Conservation (phyloP, 2,113 vertebrate species). For the Cyprinodon brontotheroides region DNA sequence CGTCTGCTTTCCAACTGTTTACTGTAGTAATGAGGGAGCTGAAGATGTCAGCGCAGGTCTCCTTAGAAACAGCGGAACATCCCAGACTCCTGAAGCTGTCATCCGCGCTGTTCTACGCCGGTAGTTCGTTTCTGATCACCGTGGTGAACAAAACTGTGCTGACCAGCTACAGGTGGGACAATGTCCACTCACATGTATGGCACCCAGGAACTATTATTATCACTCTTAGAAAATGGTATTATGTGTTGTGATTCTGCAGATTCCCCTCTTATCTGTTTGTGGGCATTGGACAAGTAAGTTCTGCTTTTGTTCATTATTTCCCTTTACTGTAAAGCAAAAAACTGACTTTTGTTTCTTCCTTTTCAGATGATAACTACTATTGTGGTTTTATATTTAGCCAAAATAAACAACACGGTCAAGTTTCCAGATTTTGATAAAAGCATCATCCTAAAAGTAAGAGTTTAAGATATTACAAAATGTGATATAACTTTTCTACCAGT, state of each 20-base stretch:
- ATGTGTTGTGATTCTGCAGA: slow-evolving; percentile 44
- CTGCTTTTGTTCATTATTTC: neutral
- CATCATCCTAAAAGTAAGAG: slow-evolving; percentile 69
- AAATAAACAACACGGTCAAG: slow-evolving; percentile 65
- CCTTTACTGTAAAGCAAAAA: neutral
- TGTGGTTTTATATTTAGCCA: slow-evolving; percentile 74
- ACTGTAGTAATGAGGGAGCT: neutral
- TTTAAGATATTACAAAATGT: neutral
- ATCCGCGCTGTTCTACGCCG: slow-evolving; percentile 86
- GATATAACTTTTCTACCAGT: neutral
- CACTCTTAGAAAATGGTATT: no score
- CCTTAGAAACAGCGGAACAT: neutral
- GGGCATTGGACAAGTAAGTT: slow-evolving; percentile 79
- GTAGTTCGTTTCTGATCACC: slow-evolving; percentile 86
- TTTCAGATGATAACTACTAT: slow-evolving; percentile 78
- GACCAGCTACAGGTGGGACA: slow-evolving; percentile 85
- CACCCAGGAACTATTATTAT: neutral
- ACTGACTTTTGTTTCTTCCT: neutral
- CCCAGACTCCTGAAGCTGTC: slow-evolving; percentile 62
- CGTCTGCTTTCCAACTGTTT: neutral
- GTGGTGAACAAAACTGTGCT: slow-evolving; percentile 90
- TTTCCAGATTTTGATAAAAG: slow-evolving; percentile 77
- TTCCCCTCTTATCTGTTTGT: slow-evolving; percentile 79
- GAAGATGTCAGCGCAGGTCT: slow-evolving; percentile 26
- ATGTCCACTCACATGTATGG: no score